Evolutionary conservation across 1,140 invertebrate species (phyloP), one percentile per base, ranked within the genome.

Genomic region (Conopomorpha cramerella): DNA sequence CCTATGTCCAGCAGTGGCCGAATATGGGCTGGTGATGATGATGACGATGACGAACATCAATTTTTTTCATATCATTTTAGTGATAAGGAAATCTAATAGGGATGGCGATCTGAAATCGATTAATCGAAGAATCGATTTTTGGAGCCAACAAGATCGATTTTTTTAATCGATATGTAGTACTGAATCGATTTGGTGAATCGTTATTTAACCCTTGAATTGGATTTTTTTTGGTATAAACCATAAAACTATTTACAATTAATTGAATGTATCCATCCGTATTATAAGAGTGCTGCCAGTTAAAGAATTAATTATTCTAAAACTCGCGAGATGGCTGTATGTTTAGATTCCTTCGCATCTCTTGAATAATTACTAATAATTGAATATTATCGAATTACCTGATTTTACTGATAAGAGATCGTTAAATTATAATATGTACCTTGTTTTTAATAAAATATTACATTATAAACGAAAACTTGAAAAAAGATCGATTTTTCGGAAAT

Each of bases 381-480:
- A 7, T 25, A 25, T 25, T 25, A 25, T 25, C 23, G 23, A 25
- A 25, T 25, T 25, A 25, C 23, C 23, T 25, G 23, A 25, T 25
- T 25, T 25, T 25, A 25, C 23, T 25, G 23, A 25, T 25, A 25
- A 25, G 23, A 25, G 23, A 25, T 25, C 23, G 23, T 25, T 25
- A 25, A 25, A 25, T 25, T 25, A 25, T 25, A 25, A 25, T 25
- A 25, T 25, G 23, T 25, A 25, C 23, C 23, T 25, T 25, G 23
- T 25, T 25, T 25, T 25, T 25, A 25, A 25, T 25, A 25, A 25
- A 25, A 25, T 25, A 25, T 25, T 25, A 25, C 23, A 25, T 25
- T 25, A 25, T 25, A 25, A 25, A 25, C 23, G 23, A 25, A 25
- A 25, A 25, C 23, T 25, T 25, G 23, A 25, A 25, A 25, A 25